Evolutionary conservation across 1,140 invertebrate genomes (phyloP), one percentile per base, ranked within the genome.

Genomic region (Melanaphis sacchari): DNA sequence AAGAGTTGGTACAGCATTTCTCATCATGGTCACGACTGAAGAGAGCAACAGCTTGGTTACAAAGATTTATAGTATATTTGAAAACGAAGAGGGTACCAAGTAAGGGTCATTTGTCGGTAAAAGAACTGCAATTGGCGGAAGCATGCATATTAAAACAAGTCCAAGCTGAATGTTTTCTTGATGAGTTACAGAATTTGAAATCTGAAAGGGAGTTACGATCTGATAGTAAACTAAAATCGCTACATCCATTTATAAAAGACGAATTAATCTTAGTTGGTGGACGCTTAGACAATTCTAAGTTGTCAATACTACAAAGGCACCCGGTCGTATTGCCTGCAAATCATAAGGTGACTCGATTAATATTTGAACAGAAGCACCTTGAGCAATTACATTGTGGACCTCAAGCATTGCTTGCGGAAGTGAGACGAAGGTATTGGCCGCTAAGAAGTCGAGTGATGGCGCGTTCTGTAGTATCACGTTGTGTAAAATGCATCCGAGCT

Each of bases 391-490:
- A 84, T 11, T 84, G 38, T 84, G 82, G 40, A 2, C 24, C 40
- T 26, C 40, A 84, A 26, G 82, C 82, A 0, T 22, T 93, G 6
- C 31, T 87, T 7, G n/a, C 92, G 0, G 66, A 90, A 22, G 43
- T 93, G 31, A 21, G 94, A 11, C 0, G 18, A 9, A 38, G 41
- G 40, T 94, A 93, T 91, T 94, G 92, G 92, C 88, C 90, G 11
- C 11, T 91, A 2, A 18, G 66, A 24, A 54, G 46, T 31, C 24
- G 85, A 76, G 26, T 21, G 11, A 46, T 43, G 2, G 40, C 76
- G 0, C 21, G 11, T 49, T 36, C 18, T 43, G 11, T 54, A 76
- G 52, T 94, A 82, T 31, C 1, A 2, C 4, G 93, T 7, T 94
- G 94, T 26, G 24, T 76, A 0, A 93, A 18, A 26, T 94, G 94